phyloP scores from a whole-genome alignment of 2,113 vertebrate species.

The Ceyx melanurus region DNA sequence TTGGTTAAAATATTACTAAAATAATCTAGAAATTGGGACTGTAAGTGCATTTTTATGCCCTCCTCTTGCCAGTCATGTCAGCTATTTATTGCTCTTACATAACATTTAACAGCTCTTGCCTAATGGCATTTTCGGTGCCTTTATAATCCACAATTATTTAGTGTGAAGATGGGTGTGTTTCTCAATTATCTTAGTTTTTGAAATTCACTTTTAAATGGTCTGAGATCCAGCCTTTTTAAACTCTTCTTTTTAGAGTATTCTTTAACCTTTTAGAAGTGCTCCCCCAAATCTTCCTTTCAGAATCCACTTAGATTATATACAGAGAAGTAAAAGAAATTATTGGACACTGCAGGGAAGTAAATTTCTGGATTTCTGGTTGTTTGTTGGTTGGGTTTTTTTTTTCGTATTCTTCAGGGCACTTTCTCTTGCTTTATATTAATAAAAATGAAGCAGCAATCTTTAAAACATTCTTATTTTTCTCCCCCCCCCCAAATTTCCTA shows the following conservation, averaged over 20 bases:
- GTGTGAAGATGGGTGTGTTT: neutral
- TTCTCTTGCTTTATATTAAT: neutral
- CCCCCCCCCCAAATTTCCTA: neutral
- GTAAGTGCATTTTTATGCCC: neutral
- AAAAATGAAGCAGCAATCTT: neutral
- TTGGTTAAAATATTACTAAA: neutral
- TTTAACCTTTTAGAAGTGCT: neutral
- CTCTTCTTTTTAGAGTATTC: neutral
- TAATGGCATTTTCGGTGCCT: neutral
- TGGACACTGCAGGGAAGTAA: neutral
- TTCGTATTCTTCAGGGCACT: neutral
- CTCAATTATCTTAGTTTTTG: neutral
- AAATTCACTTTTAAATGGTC: neutral
- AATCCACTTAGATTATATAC: neutral
- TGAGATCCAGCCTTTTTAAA: neutral
- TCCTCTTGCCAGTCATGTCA: neutral
- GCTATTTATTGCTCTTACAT: neutral
- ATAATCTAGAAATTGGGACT: neutral
- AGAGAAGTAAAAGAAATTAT: neutral
- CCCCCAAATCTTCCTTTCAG: neutral
- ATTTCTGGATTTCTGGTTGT: neutral
- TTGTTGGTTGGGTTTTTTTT: too few relatives aligned
- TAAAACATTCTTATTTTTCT: neutral
- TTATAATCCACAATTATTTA: neutral
- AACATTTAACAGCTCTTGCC: neutral